Percentiles rank a stretch among this genome's conserved stretches.
Evolutionary conservation across 2,113 vertebrate species (phyloP).

Genomic region (Hemiscyllium ocellatum): DNA sequence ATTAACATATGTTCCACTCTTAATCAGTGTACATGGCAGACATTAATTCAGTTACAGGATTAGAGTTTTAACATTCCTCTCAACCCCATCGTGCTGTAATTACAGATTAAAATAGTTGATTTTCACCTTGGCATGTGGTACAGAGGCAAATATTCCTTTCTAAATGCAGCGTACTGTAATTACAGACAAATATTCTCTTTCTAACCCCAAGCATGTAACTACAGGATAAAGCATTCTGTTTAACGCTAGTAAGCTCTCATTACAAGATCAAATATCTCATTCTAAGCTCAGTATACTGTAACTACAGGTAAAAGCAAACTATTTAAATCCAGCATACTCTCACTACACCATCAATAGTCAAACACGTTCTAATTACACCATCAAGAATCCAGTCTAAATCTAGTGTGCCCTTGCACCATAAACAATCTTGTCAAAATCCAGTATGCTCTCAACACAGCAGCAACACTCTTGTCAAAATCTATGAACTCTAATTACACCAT

Average conservation of each 20-base stretch:
- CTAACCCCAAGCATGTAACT: background rate
- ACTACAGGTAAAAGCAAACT: background rate
- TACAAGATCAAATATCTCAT: background rate
- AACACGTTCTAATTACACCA: background rate
- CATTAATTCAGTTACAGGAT: background rate
- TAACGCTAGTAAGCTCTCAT: background rate
- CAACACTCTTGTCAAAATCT: background rate
- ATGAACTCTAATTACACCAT: background rate
- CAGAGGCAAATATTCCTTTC: background rate
- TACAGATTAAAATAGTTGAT: background rate
- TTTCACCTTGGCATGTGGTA: background rate
- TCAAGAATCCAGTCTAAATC: background rate
- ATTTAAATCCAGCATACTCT: background rate
- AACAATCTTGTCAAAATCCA: too few relatives aligned
- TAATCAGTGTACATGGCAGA: background rate
- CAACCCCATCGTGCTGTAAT: background rate
- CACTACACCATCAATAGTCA: background rate
- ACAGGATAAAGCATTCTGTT: too few relatives aligned
- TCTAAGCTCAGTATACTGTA: background rate
- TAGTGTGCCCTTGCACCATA: background rate
- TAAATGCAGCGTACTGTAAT: background rate
- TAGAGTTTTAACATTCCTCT: background rate
- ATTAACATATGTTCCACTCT: background rate
- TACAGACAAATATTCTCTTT: background rate
- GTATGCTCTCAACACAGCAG: background rate